Evolutionary conservation across 1,140 invertebrate species (phyloP).

Genomic region (Calliphora vicina): DNA sequence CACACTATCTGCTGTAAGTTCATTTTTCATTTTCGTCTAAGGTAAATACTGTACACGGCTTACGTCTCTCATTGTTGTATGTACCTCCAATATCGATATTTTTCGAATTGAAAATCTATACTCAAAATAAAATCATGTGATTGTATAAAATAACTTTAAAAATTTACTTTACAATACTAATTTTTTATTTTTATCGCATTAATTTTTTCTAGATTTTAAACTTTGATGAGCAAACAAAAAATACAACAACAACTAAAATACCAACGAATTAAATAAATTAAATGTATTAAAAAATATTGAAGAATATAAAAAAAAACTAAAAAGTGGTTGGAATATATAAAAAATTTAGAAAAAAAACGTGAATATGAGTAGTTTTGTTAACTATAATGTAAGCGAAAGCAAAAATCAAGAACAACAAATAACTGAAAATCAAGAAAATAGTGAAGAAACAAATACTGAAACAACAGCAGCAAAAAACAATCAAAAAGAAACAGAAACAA

Average conservation of each 20-base stretch:
- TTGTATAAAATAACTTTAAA: not conserved
- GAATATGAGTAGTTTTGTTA: conserved; percentile 40
- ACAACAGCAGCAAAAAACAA: conserved; percentile 1
- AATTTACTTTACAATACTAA: not conserved
- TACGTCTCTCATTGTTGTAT: no score
- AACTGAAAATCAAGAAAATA: not conserved
- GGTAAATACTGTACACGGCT: no score
- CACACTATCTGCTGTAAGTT: no score
- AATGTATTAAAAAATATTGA: no score
- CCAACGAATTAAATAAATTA: not conserved
- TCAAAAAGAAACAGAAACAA: no score
- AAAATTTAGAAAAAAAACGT: conserved; percentile 12
- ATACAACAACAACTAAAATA: not conserved
- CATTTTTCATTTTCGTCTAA: no score
- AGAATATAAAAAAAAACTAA: not conserved
- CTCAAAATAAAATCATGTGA: no score
- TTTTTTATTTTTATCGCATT: not conserved
- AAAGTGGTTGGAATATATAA: not conserved
- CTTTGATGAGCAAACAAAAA: conserved; percentile 6
- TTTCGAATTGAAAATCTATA: no score
- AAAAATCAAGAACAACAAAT: conserved; percentile 21
- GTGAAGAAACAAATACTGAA: not conserved
- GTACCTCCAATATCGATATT: no score
- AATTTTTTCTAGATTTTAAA: not conserved
- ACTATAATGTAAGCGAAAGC: conserved; percentile 37